These are phyloP conservation scores for Characodon lateralis DNA, from an alignment of 2,797 vertebrate species.

Conservation along the genomic window DNA sequence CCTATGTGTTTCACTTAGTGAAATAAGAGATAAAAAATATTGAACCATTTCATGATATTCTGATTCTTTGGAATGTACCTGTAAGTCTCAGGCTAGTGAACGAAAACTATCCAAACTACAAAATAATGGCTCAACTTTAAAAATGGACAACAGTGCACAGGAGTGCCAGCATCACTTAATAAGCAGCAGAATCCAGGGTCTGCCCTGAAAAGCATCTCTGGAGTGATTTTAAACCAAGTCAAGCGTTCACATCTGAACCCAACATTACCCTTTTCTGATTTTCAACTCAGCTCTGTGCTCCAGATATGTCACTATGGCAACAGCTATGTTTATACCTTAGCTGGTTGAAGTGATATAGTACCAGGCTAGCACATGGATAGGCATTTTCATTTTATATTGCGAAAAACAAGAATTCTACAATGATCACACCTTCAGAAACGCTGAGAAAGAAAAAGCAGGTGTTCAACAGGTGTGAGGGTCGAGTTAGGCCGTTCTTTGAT, in stretches of 20 bases:
- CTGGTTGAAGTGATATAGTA: slow-evolving; percentile 30
- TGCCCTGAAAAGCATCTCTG: slow-evolving; percentile 20
- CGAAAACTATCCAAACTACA: background rate
- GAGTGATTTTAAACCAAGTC: slow-evolving; percentile 9
- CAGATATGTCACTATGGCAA: slow-evolving; percentile 54
- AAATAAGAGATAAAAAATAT: no score
- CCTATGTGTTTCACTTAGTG: no score
- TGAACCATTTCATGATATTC: no score
- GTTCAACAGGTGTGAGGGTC: background rate
- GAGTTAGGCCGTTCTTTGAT: background rate
- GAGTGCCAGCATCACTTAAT: slow-evolving; percentile 13
- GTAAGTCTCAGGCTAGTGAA: background rate
- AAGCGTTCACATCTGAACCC: slow-evolving; percentile 5
- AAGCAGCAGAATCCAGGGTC: slow-evolving; percentile 6
- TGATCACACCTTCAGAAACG: background rate
- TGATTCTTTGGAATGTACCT: no score
- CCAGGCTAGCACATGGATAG: slow-evolving; percentile 9
- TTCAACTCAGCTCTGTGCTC: slow-evolving; percentile 18
- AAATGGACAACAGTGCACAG: slow-evolving; percentile 6
- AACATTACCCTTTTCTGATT: slow-evolving; percentile 34
- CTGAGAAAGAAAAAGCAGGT: background rate
- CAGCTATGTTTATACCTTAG: slow-evolving; percentile 47
- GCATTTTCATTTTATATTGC: background rate
- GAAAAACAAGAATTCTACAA: background rate
- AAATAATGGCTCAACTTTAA: background rate